Percentiles rank a stretch among this genome's conserved stretches.
phyloP scores from a whole-genome alignment of 2,888 invertebrate species.

The Chrysolina haemoptera region DNA sequence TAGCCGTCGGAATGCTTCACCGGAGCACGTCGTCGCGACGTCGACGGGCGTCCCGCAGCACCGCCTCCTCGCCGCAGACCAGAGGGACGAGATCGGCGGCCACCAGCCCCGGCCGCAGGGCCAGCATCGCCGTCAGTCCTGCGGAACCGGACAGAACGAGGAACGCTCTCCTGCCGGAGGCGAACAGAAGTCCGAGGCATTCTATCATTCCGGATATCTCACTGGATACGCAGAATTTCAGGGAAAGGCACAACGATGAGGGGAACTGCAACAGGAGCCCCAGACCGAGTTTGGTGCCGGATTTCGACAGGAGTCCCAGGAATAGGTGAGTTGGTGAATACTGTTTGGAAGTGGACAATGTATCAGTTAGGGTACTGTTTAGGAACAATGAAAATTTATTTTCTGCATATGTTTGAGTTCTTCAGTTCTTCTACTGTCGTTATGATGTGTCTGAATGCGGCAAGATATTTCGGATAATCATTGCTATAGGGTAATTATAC shows the following conservation, averaged over 20 bases:
- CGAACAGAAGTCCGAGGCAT: slow-evolving; percentile 70
- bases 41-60: slow-evolving; percentile 78
- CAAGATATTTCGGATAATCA: no score
- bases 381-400: no score
- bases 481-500: no score
- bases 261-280: slow-evolving; percentile 69
- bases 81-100: slow-evolving; percentile 71
- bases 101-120: slow-evolving; percentile 66
- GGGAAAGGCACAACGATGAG: slow-evolving; percentile 62
- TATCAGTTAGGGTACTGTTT: no score
- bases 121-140: slow-evolving; percentile 65
- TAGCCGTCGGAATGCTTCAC: slow-evolving; percentile 73
- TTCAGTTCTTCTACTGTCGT: no score
- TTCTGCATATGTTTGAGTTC: no score
- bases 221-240: slow-evolving; percentile 66
- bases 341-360: no score
- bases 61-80: slow-evolving; percentile 77
- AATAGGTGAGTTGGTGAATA: slow-evolving; percentile 36
- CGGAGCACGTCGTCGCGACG: slow-evolving; percentile 78
- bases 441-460: no score
- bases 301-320: slow-evolving; percentile 72
- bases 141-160: slow-evolving; percentile 51
- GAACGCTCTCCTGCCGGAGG: slow-evolving; percentile 64
- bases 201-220: slow-evolving; percentile 67
- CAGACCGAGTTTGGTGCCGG: slow-evolving; percentile 73